Evolutionary conservation across 2,113 vertebrate species (phyloP), one percentile per base, ranked within the genome.

Genomic region (Seriola quinqueradiata): DNA sequence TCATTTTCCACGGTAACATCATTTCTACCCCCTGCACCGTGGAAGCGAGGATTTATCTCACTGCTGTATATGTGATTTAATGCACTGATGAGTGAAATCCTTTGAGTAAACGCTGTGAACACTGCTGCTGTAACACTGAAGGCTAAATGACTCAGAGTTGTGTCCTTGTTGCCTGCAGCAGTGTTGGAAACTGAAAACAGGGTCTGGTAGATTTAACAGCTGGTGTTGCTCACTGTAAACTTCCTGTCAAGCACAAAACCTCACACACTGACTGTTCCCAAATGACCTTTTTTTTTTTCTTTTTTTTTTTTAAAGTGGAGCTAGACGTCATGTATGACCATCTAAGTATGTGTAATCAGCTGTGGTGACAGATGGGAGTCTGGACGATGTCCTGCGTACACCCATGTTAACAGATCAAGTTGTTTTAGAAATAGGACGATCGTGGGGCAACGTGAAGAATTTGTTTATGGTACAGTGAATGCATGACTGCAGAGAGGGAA

Each of bases 181-280:
- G 34, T n/a, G 77, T 80, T 70, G 64, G 78, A 78, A 74, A 64
- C 69, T 84, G 82, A 85, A 77, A 83, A 77, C 68, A 54, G 48
- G 34, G 36, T 75, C 74, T 79, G 85, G 75, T 82, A 19, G 72
- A 84, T 80, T 85, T 69, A 77, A 80, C 68, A 64, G 89, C 87
- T 92, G 88, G 68, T 83, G 76, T 69, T 67, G 60, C 87, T 92
- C 90, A 85, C 87, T 73, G 83, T 92, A 89, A 91, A 92, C 82
- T 85, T 91, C 73, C 64, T 65, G 84, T 89, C 82, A 75, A 50
- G 75, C 83, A 59, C 50, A 65, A 70, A 87, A 77, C 77, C 82
- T 66, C 71, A 63, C 63, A 74, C 71, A 69, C 73, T 38, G 85
- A 88, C 73, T 28, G 50, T 61, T 88, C 87, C 90, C 89, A 79